Evolutionary conservation across 2,113 vertebrate species (phyloP).

Genomic region (Labeo rohita): DNA sequence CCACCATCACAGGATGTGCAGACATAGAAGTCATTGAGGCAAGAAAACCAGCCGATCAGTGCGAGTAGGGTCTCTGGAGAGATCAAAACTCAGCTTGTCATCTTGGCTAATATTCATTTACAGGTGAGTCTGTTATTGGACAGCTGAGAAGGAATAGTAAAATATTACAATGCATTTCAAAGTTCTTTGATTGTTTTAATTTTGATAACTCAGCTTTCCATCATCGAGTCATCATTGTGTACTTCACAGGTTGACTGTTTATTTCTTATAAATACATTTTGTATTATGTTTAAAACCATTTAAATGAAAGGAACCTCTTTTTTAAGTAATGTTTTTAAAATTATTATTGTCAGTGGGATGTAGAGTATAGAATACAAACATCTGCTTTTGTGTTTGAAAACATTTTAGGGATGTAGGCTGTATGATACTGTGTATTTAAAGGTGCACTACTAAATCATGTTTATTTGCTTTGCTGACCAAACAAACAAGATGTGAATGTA

Average conservation of each 20-base stretch:
- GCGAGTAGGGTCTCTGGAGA: neutral
- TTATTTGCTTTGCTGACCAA: no score
- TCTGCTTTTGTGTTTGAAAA: no score
- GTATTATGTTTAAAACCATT: no score
- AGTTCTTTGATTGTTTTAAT: neutral
- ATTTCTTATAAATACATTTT: no score
- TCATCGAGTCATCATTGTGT: neutral
- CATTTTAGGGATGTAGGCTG: no score
- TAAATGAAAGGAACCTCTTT: no score
- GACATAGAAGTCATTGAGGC: neutral
- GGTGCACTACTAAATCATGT: no score
- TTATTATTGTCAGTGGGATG: no score
- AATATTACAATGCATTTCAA: neutral
- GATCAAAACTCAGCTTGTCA: slow-evolving; percentile 1
- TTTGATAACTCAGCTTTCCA: neutral
- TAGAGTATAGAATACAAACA: no score
- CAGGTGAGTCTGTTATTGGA: neutral
- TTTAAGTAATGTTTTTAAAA: no score
- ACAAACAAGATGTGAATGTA: no score
- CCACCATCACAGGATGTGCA: neutral
- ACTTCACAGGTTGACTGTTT: neutral
- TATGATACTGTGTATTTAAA: no score
- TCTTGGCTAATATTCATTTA: slow-evolving; percentile 1
- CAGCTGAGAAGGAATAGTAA: neutral
- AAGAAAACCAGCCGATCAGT: neutral